These are phyloP conservation scores for Drosophila meridiana DNA, from an alignment of 2,888 invertebrate genomes.

Conservation along the genomic window DNA sequence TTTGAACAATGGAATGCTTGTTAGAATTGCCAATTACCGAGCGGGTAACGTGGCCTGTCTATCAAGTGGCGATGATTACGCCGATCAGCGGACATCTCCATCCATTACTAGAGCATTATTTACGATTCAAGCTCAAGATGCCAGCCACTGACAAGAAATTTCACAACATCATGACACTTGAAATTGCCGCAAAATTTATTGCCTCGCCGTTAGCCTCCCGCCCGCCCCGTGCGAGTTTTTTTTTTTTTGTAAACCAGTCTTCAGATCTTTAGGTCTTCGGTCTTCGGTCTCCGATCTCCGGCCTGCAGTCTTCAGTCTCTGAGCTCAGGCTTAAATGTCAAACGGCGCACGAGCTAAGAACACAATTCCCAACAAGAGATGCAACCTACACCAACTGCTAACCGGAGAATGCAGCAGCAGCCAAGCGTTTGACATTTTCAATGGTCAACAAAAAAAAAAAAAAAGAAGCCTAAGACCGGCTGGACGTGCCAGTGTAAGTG, in stretches of 20 bases:
- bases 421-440: constrained; percentile 57
- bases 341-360: constrained; percentile 60
- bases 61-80: constrained; percentile 50
- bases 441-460: constrained; percentile 7
- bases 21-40: constrained; percentile 55
- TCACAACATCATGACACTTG: constrained; percentile 72
- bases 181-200: constrained; percentile 71
- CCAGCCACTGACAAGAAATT: constrained; percentile 70
- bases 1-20: constrained; percentile 44
- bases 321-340: constrained; percentile 50
- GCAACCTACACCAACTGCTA: constrained; percentile 43
- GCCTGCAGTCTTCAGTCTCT: constrained; percentile 28
- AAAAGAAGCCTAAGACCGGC: constrained; percentile 6
- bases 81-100: constrained; percentile 47
- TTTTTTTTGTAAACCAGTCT: constrained; percentile 50
- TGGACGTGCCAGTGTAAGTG: constrained; percentile 15
- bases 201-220: constrained; percentile 42
- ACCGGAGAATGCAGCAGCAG: constrained; percentile 45
- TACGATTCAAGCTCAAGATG: constrained; percentile 80
- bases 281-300: constrained; percentile 18
- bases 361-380: constrained; percentile 52
- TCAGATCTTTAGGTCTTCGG: constrained; percentile 6
- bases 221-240: constrained; percentile 1
- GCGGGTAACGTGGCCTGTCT: constrained; percentile 53
- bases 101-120: constrained; percentile 74